A percentile compares a stretch with the other conserved stretches of the same genome.
These are phyloP conservation scores for Pristionchus japonicus DNA, from an alignment of 2,888 invertebrate species.

Conservation along the genomic window DNA sequence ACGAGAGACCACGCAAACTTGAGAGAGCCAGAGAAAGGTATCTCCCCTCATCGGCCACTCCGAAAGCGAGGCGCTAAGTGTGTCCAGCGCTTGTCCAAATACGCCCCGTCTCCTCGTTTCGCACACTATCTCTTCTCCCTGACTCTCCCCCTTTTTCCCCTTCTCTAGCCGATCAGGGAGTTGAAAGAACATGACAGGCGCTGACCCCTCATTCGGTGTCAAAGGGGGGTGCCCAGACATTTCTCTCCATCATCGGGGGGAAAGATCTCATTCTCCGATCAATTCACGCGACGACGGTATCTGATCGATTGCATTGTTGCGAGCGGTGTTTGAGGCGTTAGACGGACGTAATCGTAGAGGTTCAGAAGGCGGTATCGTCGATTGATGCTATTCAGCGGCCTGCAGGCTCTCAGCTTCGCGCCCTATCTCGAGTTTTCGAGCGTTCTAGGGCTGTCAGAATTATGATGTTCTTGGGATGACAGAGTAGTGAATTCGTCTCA, in stretches of 20 bases:
- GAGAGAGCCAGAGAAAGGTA: not conserved
- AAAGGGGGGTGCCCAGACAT: not conserved
- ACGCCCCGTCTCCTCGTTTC: not conserved
- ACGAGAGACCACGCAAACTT: not conserved
- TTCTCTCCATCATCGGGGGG: not conserved
- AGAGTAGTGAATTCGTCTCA: too few relatives aligned
- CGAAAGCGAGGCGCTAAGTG: conserved; percentile 26
- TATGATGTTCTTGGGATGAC: too few relatives aligned
- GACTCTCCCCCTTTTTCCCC: not conserved
- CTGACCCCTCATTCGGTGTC: not conserved
- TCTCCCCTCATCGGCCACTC: not conserved
- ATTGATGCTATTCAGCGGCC: not conserved
- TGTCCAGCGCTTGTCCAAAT: not conserved
- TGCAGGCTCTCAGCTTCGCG: too few relatives aligned
- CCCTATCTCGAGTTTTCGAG: too few relatives aligned
- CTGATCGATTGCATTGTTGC: not conserved
- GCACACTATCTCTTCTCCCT: not conserved
- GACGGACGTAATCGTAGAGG: not conserved
- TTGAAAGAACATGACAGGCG: not conserved
- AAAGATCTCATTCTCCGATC: not conserved
- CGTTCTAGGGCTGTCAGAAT: too few relatives aligned
- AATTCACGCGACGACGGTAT: not conserved
- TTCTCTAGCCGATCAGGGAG: not conserved
- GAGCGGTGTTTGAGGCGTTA: not conserved
- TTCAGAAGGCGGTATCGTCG: not conserved